These are phyloP conservation scores for Gobio occitaniae DNA, from an alignment of 2,797 vertebrate species.

Conservation along the genomic window DNA sequence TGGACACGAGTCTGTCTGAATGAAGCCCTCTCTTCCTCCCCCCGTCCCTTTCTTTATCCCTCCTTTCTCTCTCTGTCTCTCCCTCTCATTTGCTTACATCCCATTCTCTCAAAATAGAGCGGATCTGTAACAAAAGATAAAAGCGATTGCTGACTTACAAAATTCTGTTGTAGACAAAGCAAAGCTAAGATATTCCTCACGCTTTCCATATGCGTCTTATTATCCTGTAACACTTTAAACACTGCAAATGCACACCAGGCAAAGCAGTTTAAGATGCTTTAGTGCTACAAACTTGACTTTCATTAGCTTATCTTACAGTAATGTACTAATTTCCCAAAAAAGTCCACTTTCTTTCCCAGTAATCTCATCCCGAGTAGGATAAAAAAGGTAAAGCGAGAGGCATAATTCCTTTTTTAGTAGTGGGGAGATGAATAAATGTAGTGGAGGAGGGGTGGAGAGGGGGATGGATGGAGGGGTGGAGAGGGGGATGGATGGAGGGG, in stretches of 20 bases:
- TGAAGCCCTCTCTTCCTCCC: conserved; percentile 6
- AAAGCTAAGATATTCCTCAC: conserved; percentile 8
- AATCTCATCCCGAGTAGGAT: background rate
- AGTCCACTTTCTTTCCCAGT: too few species aligned
- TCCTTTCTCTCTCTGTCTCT: background rate
- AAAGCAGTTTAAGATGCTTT: background rate
- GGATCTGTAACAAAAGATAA: conserved; percentile 25
- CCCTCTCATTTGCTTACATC: conserved; percentile 3
- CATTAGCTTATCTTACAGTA: background rate
- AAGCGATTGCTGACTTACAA: conserved; percentile 28
- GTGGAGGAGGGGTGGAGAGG: background rate
- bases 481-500: conserved; percentile 63
- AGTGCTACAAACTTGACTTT: background rate
- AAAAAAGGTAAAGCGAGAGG: background rate
- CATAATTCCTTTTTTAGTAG: conserved; percentile 4
- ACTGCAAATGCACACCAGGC: background rate
- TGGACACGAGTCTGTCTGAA: conserved; percentile 6
- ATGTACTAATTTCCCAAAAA: background rate
- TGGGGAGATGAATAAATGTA: background rate
- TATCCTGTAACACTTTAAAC: background rate
- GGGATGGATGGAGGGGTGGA: conserved; percentile 61
- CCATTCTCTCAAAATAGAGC: conserved; percentile 33
- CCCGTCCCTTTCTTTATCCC: background rate
- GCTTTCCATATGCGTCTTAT: background rate
- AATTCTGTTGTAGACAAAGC: conserved; percentile 9